These are phyloP conservation scores for Prenolepis imparis DNA, from an alignment of 2,888 invertebrate species.

Conservation along the genomic window DNA sequence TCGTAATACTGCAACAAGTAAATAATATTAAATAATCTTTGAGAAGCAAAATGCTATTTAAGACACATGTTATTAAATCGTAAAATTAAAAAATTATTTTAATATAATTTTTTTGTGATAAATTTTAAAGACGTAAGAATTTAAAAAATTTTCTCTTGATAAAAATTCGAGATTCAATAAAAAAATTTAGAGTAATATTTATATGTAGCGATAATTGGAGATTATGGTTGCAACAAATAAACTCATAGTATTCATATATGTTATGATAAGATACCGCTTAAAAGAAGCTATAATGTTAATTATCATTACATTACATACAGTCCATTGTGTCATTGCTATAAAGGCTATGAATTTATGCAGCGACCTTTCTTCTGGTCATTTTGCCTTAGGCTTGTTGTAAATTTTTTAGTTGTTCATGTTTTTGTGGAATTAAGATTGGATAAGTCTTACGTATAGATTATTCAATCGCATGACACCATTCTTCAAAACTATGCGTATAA, in stretches of 20 bases:
- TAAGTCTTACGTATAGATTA: constrained; percentile 34
- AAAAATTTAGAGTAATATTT: background rate
- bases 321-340: no score
- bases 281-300: no score
- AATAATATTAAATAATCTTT: constrained; percentile 51
- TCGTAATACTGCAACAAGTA: constrained; percentile 84
- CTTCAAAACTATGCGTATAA: background rate
- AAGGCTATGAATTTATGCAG: no score
- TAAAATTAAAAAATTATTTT: background rate
- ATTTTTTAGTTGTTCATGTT: background rate
- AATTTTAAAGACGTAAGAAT: background rate
- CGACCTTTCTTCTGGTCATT: no score
- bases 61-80: background rate
- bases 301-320: no score
- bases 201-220: background rate
- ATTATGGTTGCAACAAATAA: background rate
- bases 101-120: background rate
- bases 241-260: background rate
- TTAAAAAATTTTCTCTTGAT: background rate
- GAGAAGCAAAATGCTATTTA: background rate
- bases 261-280: no score
- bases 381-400: no score
- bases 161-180: background rate
- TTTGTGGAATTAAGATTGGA: constrained; percentile 7
- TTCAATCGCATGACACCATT: constrained; percentile 12